Percentiles rank a stretch among this genome's conserved stretches.
These are phyloP conservation scores for Athetis lepigone DNA, from an alignment of 2,888 invertebrate species.

Conservation along the genomic window DNA sequence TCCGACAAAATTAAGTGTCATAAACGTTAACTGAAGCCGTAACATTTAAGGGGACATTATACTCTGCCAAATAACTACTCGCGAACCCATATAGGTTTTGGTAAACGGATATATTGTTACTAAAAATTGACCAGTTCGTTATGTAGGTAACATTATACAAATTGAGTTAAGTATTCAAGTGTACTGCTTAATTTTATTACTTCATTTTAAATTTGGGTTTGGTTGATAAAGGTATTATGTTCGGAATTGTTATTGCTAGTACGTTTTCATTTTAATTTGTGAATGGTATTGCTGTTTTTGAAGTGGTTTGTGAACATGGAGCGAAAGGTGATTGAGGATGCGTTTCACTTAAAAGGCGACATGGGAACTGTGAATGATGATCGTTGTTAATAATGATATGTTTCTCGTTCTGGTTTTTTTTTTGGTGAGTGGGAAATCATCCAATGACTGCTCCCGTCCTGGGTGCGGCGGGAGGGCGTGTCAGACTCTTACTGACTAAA, in stretches of 20 bases:
- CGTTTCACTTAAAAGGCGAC: background rate
- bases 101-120: slow-evolving; percentile 61
- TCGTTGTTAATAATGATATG: too few species aligned
- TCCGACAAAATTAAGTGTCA: slow-evolving; percentile 86
- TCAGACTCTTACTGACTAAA: too few species aligned
- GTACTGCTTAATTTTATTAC: slow-evolving; percentile 54
- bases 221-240: slow-evolving; percentile 26
- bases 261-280: slow-evolving; percentile 27
- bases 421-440: too few species aligned
- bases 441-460: too few species aligned
- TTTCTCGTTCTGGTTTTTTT: too few species aligned
- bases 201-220: slow-evolving; percentile 56
- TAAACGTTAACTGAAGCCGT: slow-evolving; percentile 84
- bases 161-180: slow-evolving; percentile 47
- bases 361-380: too few species aligned
- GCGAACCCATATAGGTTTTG: slow-evolving; percentile 62
- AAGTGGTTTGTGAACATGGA: slow-evolving; percentile 7
- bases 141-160: slow-evolving; percentile 42
- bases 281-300: background rate
- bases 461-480: too few species aligned
- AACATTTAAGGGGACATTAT: slow-evolving; percentile 82
- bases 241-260: slow-evolving; percentile 47
- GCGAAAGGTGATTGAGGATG: background rate
- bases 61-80: slow-evolving; percentile 73
- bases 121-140: slow-evolving; percentile 55